Evolutionary conservation across 2,113 vertebrate species (phyloP), one percentile per base, ranked within the genome.

Genomic region (Hippocampus barbouri): DNA sequence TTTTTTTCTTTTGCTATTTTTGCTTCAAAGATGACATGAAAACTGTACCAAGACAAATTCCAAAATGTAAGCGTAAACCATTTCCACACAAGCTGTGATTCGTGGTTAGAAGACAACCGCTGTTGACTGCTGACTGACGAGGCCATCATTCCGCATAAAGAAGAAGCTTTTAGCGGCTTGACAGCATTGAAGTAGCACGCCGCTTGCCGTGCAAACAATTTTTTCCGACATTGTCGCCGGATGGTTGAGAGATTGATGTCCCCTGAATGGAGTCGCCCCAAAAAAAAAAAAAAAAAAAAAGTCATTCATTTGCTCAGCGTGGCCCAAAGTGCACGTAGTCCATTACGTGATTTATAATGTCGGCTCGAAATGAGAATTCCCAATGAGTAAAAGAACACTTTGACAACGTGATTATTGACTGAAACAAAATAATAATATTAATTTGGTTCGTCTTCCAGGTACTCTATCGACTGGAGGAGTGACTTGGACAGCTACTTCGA

Each of bases 401-500:
- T 77, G 81, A 84, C 80, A 81, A 73, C 68, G 78, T 84, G 78
- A 74, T 85, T 78, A 65, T 65, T 77, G 75, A 75, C 83, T 67
- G 76, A 80, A 72, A 45, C 68, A 69, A 2, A 54, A 75, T 75
- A 65, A 34, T 34, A 69, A 34, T 34, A 69, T 85, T 47, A 20
- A 49, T 11, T 15, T 21, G 41, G 40, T 15, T 79, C 79, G 69
- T 79, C 66, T 72, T 60, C 7, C 88, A 99, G 97, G 90, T 99
- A 99, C 83, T 96, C 96, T 89, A 95, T 97, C 45, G 97, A 99
- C 87, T 94, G 94, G 94, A 96, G 94, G 91, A 97, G 90, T 64
- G 95, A 97, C 86, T 77, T 93, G 83, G 95, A 97, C 92, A 97
- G 92, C 91, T 96, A 94, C 91, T 99, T 99, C 70, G 94, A 94